phyloP scores from a whole-genome alignment of 2,113 vertebrate genomes.

The Mormyrus lacerda region DNA sequence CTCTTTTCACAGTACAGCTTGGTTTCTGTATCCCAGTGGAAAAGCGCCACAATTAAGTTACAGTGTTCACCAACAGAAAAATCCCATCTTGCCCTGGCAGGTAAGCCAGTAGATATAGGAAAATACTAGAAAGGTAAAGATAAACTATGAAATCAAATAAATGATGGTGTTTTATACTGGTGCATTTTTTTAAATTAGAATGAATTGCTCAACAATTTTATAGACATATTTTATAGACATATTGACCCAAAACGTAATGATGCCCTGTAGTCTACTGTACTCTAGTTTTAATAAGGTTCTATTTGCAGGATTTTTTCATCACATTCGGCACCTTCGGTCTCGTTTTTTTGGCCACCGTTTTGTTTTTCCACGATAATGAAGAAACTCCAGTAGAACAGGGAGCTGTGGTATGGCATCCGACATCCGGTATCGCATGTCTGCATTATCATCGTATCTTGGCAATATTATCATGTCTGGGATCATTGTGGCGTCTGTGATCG shows the following conservation, averaged over 20 bases:
- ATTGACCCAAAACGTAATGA: neutral
- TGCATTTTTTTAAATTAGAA: neutral
- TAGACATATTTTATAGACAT: neutral
- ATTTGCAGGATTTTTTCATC: slow-evolving; percentile 51
- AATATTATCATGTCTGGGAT: neutral
- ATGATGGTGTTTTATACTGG: neutral
- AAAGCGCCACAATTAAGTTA: neutral
- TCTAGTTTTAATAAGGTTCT: neutral
- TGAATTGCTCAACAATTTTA: neutral
- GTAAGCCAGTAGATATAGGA: neutral
- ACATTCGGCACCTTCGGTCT: neutral
- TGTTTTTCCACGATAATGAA: slow-evolving; percentile 43
- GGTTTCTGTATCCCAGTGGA: neutral
- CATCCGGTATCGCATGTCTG: neutral
- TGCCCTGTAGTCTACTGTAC: neutral
- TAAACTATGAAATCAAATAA: neutral
- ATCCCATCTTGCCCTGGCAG: neutral
- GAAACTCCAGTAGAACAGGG: slow-evolving; percentile 26
- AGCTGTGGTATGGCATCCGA: slow-evolving; percentile 56
- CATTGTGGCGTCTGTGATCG: neutral
- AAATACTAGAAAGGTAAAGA: neutral
- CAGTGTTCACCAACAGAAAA: neutral
- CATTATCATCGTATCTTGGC: neutral
- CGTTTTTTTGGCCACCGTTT: slow-evolving; percentile 52
- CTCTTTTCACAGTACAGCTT: neutral